Evolutionary conservation across 2,888 invertebrate genomes (phyloP).

Genomic region (Harpalus rufipes): DNA sequence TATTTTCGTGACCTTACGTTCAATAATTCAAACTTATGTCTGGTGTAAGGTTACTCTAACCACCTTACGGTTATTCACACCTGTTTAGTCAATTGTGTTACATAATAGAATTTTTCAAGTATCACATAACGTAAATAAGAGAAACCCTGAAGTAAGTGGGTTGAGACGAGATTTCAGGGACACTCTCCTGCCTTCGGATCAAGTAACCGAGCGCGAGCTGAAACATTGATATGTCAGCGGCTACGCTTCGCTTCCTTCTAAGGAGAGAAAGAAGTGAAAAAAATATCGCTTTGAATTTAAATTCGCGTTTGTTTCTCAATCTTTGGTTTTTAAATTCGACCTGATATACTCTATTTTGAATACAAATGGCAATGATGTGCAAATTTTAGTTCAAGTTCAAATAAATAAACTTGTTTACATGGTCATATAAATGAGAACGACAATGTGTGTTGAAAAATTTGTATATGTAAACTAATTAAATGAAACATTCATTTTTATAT

Average conservation of each 20-base stretch:
- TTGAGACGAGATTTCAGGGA: conserved; percentile 36
- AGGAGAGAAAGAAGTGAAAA: conserved; percentile 46
- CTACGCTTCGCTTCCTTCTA: conserved; percentile 50
- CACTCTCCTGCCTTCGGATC: background rate
- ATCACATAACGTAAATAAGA: conserved; percentile 21
- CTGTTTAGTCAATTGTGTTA: background rate
- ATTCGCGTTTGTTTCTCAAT: conserved; percentile 9
- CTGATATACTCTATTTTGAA: conserved; percentile 1
- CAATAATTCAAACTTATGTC: too few relatives aligned
- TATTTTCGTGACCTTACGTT: too few relatives aligned
- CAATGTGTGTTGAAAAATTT: background rate
- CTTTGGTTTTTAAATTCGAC: conserved; percentile 4
- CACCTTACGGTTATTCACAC: background rate
- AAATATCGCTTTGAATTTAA: conserved; percentile 10
- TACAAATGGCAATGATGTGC: conserved; percentile 1
- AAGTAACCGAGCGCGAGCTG: background rate
- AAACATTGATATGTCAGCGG: conserved; percentile 42
- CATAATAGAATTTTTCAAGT: background rate
- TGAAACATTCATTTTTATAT: too few relatives aligned
- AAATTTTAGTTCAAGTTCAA: conserved; percentile 12
- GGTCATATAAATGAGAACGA: background rate
- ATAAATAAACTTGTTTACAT: background rate
- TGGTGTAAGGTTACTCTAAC: too few relatives aligned
- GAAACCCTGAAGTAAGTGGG: conserved; percentile 51
- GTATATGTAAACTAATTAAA: background rate